These are phyloP conservation scores for Platichthys flesus DNA, from an alignment of 2,113 vertebrate species.

Conservation along the genomic window DNA sequence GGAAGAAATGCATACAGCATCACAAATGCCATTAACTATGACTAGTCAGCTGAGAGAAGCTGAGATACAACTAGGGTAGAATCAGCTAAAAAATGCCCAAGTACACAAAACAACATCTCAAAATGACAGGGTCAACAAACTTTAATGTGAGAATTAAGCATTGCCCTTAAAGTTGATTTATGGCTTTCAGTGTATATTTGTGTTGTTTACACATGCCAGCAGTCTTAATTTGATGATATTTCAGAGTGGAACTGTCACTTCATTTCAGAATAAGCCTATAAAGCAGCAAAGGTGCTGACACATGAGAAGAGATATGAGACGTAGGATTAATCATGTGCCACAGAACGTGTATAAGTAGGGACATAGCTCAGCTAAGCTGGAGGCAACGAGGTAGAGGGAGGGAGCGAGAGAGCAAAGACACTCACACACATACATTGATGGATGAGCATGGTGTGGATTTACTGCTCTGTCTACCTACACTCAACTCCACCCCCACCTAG, in stretches of 20 bases:
- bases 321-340: constrained; percentile 71
- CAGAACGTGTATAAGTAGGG: constrained; percentile 54
- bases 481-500: constrained; percentile 23
- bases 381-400: constrained; percentile 24
- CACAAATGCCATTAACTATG: constrained; percentile 18
- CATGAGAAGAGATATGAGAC: constrained; percentile 69
- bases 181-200: constrained; percentile 56
- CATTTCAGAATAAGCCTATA: constrained; percentile 73
- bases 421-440: constrained; percentile 43
- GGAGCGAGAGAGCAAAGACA: background rate
- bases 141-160: constrained; percentile 42
- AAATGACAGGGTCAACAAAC: constrained; percentile 65
- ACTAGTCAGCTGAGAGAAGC: background rate
- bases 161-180: constrained; percentile 47
- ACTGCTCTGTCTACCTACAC: constrained; percentile 40
- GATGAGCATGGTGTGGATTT: constrained; percentile 57
- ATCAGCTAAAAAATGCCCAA: constrained; percentile 35
- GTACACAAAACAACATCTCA: constrained; percentile 40
- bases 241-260: constrained; percentile 72
- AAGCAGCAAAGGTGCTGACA: constrained; percentile 74
- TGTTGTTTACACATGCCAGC: constrained; percentile 74
- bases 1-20: constrained; percentile 9
- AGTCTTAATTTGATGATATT: constrained; percentile 77
- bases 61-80: constrained; percentile 18
- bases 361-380: constrained; percentile 54